Percentiles rank a stretch among this genome's conserved stretches.
These are phyloP conservation scores for Drosophila setifemur DNA, from an alignment of 1,140 invertebrate genomes.

Conservation along the genomic window DNA sequence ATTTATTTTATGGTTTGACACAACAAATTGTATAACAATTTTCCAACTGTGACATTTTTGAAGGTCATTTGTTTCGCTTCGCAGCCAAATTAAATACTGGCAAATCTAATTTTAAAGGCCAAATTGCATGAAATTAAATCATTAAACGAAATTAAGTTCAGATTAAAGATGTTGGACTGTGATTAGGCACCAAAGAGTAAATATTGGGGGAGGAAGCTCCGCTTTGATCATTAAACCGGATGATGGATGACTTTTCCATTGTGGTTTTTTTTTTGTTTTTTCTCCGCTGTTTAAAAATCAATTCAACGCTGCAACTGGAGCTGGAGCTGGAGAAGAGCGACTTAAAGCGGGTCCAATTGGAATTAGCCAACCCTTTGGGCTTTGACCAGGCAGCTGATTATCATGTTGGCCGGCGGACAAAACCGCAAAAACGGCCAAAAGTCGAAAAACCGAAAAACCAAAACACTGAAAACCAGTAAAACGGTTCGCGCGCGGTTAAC, in stretches of 20 bases:
- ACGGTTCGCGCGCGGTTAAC: conserved; percentile 64
- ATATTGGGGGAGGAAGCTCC: neutral
- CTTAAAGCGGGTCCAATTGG: conserved; percentile 58
- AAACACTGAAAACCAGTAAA: conserved; percentile 65
- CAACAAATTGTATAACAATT: neutral
- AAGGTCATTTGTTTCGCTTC: neutral
- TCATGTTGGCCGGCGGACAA: conserved; percentile 40
- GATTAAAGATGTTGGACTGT: neutral
- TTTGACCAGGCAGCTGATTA: conserved; percentile 42
- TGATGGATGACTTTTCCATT: conserved; percentile 70
- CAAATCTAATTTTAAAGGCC: too few relatives aligned
- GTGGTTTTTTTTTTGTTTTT: too few relatives aligned
- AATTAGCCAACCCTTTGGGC: conserved; percentile 67
- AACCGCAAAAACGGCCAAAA: conserved; percentile 36
- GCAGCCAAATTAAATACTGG: neutral
- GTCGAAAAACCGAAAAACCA: conserved; percentile 15
- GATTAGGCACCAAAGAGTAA: neutral
- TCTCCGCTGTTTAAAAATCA: conserved; percentile 30
- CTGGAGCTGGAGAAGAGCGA: neutral
- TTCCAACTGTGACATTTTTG: neutral
- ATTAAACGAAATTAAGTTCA: conserved; percentile 10
- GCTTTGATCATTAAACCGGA: conserved; percentile 65
- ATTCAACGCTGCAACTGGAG: conserved; percentile 11
- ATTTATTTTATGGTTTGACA: too few relatives aligned
- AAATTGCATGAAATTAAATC: conserved; percentile 3